These are phyloP conservation scores for Aurelia sp. DNA, from an alignment of 30 jellyfish, hydroid and myxozoan genomes.

Conservation along the genomic window DNA sequence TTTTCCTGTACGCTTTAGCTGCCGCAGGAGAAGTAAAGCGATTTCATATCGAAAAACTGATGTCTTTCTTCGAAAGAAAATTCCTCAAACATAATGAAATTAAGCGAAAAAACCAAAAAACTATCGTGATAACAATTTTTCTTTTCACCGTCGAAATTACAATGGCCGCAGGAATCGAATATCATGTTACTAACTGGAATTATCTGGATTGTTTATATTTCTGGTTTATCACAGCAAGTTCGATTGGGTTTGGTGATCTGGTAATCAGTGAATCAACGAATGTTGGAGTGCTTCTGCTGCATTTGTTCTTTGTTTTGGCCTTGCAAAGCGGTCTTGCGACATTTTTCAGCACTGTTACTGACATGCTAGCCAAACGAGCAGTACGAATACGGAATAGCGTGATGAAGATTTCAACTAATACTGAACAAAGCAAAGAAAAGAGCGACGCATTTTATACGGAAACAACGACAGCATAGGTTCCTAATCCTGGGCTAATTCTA, in stretches of 20 bases:
- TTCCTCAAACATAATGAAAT: constrained; percentile 19
- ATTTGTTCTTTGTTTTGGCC: constrained; percentile 2
- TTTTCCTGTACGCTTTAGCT: constrained; percentile 36
- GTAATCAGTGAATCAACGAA: not conserved
- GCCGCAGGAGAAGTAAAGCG: constrained; percentile 54
- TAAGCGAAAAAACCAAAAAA: not conserved
- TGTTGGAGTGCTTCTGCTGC: not conserved
- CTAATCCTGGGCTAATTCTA: too few species aligned
- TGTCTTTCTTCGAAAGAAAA: not conserved
- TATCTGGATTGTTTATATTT: constrained; percentile 27
- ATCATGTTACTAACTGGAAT: not conserved
- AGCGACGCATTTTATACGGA: too few species aligned
- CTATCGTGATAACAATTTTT: not conserved
- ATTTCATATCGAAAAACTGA: constrained; percentile 30
- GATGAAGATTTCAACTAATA: too few species aligned
- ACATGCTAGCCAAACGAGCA: not conserved
- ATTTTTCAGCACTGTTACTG: not conserved
- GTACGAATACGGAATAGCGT: too few species aligned
- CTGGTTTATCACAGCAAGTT: constrained; percentile 52
- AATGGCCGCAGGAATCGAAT: constrained; percentile 6
- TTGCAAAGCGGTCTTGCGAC: constrained; percentile 32
- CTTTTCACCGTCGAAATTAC: constrained; percentile 9
- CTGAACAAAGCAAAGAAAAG: too few species aligned
- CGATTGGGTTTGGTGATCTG: constrained; percentile 56
- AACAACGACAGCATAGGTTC: too few species aligned